These are phyloP conservation scores for Semotilus atromaculatus DNA, from an alignment of 2,797 vertebrate species.

Conservation along the genomic window DNA sequence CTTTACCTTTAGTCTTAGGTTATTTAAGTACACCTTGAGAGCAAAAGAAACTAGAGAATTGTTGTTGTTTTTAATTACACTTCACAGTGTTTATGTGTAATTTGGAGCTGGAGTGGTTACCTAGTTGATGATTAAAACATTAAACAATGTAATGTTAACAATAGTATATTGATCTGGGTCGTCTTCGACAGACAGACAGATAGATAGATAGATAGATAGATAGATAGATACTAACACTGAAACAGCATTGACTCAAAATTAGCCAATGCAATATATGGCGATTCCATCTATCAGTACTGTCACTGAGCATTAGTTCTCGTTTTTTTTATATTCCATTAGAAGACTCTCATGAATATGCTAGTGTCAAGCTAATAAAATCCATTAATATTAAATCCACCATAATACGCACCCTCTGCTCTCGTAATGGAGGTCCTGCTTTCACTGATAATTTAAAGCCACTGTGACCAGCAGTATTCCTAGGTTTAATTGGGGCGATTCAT, in stretches of 20 bases:
- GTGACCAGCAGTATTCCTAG: conserved; percentile 47
- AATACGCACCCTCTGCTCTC: conserved; percentile 66
- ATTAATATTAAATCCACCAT: conserved; percentile 73
- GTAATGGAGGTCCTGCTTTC: conserved; percentile 59
- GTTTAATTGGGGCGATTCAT: conserved; percentile 58
- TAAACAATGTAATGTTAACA: no score
- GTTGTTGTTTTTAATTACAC: not conserved
- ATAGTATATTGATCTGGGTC: not conserved
- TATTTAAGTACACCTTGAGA: not conserved
- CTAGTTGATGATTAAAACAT: not conserved
- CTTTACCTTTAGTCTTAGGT: not conserved
- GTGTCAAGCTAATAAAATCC: conserved; percentile 72
- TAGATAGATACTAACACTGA: not conserved
- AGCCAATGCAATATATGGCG: conserved; percentile 11
- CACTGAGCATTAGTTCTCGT: conserved; percentile 50
- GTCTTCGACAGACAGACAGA: not conserved
- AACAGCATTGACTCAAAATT: conserved; percentile 17
- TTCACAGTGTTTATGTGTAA: no score
- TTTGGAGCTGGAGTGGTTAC: not conserved
- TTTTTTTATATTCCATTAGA: conserved; percentile 67
- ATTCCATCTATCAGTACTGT: conserved; percentile 47
- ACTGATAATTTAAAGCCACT: conserved; percentile 54
- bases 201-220: not conserved
- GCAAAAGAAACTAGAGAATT: not conserved
- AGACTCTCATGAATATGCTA: conserved; percentile 71